Evolutionary conservation across 2,113 vertebrate species (phyloP).

Genomic region (Centropristis striata): DNA sequence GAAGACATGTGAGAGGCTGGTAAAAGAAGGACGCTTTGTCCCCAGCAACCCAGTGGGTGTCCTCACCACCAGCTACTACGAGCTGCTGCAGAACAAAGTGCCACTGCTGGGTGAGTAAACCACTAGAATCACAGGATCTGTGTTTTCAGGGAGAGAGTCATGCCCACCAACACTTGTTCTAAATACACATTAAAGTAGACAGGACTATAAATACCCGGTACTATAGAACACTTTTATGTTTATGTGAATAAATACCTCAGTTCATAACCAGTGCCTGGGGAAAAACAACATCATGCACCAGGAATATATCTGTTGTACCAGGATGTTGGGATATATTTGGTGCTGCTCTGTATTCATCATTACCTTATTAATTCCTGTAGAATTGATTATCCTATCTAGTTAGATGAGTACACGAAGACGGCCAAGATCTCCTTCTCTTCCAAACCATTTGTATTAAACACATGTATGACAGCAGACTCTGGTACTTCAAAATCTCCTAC

Average conservation of each 20-base stretch:
- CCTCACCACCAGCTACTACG: constrained; percentile 95
- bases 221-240: too few relatives aligned
- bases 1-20: constrained; percentile 96
- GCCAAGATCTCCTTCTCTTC: not conserved
- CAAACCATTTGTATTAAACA: not conserved
- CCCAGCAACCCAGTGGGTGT: constrained; percentile 96
- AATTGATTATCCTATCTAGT: not conserved
- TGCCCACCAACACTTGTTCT: not conserved
- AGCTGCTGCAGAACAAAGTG: constrained; percentile 99
- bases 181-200: not conserved
- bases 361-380: not conserved
- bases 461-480: not conserved
- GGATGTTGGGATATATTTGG: too few relatives aligned
- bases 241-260: not conserved
- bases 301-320: too few relatives aligned
- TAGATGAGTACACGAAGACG: not conserved
- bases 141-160: not conserved
- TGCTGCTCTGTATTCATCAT: too few relatives aligned
- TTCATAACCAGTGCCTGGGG: too few relatives aligned
- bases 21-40: constrained; percentile 96
- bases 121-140: not conserved
- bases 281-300: too few relatives aligned
- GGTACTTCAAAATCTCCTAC: not conserved
- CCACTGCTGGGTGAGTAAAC: constrained; percentile 93
- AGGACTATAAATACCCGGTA: not conserved